These are phyloP conservation scores for Panthera uncia DNA, from an alignment of 2,113 vertebrate genomes.

Conservation along the genomic window DNA sequence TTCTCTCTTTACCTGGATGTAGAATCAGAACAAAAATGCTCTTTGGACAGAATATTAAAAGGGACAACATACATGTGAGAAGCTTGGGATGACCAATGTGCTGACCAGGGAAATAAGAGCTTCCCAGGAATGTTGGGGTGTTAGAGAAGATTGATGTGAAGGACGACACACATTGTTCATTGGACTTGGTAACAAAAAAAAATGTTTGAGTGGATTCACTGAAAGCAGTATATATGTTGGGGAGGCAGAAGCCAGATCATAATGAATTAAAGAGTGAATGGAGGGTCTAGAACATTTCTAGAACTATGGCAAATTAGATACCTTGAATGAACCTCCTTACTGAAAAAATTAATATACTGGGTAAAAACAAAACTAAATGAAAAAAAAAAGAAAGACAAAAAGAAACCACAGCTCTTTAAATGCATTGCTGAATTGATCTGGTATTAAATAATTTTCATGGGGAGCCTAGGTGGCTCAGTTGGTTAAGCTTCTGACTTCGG, in stretches of 20 bases:
- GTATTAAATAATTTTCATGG: background rate
- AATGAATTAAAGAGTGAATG: background rate
- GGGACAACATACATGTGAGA: background rate
- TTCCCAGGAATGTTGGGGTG: background rate
- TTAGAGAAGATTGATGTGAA: background rate
- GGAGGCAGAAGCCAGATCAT: background rate
- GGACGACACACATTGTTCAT: accelerated
- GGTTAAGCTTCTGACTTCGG: no score
- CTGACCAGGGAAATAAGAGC: background rate
- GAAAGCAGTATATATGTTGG: background rate
- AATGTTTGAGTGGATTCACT: background rate
- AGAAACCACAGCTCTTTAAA: background rate
- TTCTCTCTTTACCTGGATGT: background rate
- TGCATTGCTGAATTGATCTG: background rate
- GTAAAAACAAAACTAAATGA: background rate
- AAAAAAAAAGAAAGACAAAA: background rate
- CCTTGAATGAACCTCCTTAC: background rate
- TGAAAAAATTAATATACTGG: background rate
- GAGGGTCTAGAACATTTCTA: background rate
- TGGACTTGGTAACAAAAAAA: background rate
- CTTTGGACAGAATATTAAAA: background rate
- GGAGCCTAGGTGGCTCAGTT: no score
- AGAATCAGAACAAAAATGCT: background rate
- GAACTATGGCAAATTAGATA: background rate
- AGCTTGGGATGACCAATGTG: background rate